These are phyloP conservation scores for Drosophila ohnishii DNA, from an alignment of 1,140 invertebrate species.

Conservation along the genomic window DNA sequence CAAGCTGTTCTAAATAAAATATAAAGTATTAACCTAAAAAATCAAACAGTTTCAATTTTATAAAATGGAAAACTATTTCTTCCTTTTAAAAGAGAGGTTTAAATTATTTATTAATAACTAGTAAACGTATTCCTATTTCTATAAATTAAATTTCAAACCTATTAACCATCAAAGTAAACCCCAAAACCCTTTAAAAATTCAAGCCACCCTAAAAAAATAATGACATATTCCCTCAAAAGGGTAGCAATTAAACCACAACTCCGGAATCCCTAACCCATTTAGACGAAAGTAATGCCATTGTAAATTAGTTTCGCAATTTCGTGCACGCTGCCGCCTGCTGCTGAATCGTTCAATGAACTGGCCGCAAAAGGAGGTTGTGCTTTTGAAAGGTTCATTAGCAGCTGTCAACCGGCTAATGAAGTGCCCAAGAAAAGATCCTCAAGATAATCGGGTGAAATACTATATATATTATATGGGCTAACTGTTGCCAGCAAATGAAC, in stretches of 20 bases:
- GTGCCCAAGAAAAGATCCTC: slow-evolving; percentile 51
- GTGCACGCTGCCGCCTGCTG: slow-evolving; percentile 42
- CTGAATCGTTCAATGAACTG: slow-evolving; percentile 70
- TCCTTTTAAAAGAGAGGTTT: too few species aligned
- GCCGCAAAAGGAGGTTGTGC: slow-evolving; percentile 22
- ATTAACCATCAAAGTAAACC: background rate
- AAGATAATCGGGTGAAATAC: slow-evolving; percentile 33
- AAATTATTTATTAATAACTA: background rate
- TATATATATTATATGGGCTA: slow-evolving; percentile 58
- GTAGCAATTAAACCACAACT: slow-evolving; percentile 18
- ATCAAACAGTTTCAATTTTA: background rate
- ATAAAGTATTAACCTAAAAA: background rate
- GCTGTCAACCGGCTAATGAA: slow-evolving; percentile 67
- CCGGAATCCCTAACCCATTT: slow-evolving; percentile 33
- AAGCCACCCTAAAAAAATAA: background rate
- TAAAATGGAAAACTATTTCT: background rate
- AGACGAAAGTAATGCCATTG: slow-evolving; percentile 70
- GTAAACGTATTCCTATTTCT: background rate
- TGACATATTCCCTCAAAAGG: background rate
- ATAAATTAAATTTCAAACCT: background rate
- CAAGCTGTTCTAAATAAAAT: background rate
- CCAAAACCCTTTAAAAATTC: background rate
- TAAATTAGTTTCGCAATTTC: slow-evolving; percentile 76
- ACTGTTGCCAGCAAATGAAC: slow-evolving; percentile 60
- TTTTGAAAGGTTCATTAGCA: slow-evolving; percentile 60